phyloP scores from a whole-genome alignment of 2,113 vertebrate species.

The Indri indri region DNA sequence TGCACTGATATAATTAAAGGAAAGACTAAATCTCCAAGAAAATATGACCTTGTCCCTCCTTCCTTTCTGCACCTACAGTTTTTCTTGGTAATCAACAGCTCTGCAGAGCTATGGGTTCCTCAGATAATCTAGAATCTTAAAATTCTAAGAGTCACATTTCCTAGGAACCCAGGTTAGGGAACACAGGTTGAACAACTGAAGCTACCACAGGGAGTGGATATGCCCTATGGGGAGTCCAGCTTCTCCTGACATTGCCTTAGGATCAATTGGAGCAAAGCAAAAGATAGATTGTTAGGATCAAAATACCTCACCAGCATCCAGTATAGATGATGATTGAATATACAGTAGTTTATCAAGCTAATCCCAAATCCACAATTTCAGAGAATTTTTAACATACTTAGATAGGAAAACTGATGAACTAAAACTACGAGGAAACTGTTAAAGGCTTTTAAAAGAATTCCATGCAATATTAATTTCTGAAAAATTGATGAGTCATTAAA shows the following conservation, averaged over 20 bases:
- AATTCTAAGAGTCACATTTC: neutral
- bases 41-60: neutral
- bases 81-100: neutral
- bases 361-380: neutral
- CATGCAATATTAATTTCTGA: neutral
- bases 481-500: constrained; percentile 8
- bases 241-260: neutral
- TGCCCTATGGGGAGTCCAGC: neutral
- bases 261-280: neutral
- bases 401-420: neutral
- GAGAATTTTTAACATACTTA: neutral
- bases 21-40: neutral
- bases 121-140: neutral
- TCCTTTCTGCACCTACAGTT: neutral
- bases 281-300: neutral
- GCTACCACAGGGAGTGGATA: neutral
- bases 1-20: neutral
- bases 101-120: neutral
- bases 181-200: neutral
- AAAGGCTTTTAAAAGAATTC: neutral
- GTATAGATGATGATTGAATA: neutral
- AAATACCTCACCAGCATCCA: neutral
- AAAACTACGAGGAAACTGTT: neutral
- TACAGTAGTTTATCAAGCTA: neutral
- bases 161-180: neutral